These are phyloP conservation scores for Caerostris darwini DNA, from an alignment of 1,140 invertebrate species.

Conservation along the genomic window DNA sequence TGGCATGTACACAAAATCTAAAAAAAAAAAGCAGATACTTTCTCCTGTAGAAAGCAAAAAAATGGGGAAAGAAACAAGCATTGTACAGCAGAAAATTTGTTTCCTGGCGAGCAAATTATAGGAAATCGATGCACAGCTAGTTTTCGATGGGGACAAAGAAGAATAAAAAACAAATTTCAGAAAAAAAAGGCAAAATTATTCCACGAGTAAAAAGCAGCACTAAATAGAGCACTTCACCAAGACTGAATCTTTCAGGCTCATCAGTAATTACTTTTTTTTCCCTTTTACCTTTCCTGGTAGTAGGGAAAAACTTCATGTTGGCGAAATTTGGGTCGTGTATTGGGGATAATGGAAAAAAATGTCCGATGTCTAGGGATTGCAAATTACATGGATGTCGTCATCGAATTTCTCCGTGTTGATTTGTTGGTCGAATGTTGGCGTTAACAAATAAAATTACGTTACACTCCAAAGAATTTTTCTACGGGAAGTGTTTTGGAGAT, in stretches of 20 bases:
- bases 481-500: too few relatives aligned
- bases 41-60: not conserved
- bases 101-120: conserved; percentile 58
- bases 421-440: too few relatives aligned
- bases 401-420: too few relatives aligned
- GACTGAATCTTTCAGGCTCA: not conserved
- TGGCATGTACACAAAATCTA: not conserved
- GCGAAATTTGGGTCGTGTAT: not conserved
- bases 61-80: not conserved
- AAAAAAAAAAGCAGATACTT: not conserved
- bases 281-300: not conserved
- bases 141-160: conserved; percentile 15
- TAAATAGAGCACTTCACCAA: not conserved
- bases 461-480: too few relatives aligned
- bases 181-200: conserved; percentile 19
- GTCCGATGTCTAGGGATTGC: too few relatives aligned
- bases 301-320: not conserved
- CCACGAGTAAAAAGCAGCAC: not conserved
- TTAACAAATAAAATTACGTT: too few relatives aligned
- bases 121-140: conserved; percentile 61
- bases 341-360: too few relatives aligned
- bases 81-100: conserved; percentile 50
- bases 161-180: not conserved
- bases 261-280: conserved; percentile 32
- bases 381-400: too few relatives aligned